These are phyloP conservation scores for Megalops cyprinoides DNA, from an alignment of 2,797 vertebrate genomes.

Conservation along the genomic window DNA sequence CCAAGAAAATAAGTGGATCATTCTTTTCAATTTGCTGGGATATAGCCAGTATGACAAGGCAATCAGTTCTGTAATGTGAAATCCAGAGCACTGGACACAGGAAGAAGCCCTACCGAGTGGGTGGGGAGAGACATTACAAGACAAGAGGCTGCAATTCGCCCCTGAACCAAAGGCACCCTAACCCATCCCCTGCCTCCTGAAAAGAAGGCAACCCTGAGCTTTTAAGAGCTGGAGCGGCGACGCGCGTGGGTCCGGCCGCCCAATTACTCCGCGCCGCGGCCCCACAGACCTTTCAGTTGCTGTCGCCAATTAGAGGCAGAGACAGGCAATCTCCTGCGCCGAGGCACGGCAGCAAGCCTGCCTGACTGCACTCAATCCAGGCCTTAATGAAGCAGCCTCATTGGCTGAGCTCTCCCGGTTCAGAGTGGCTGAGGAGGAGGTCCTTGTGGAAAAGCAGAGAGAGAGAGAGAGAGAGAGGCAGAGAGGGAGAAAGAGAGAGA, in stretches of 20 bases:
- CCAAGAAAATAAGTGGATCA: constrained; percentile 68
- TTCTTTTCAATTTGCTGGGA: constrained; percentile 67
- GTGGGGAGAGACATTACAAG: constrained; percentile 54
- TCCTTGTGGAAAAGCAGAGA: constrained; percentile 66
- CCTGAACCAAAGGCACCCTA: constrained; percentile 67
- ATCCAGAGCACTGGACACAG: constrained; percentile 55
- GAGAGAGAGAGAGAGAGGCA: constrained; percentile 31
- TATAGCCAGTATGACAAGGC: constrained; percentile 65
- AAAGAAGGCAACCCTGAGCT: constrained; percentile 55
- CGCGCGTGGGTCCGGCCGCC: constrained; percentile 48
- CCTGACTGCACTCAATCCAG: constrained; percentile 84
- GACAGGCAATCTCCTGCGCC: constrained; percentile 49
- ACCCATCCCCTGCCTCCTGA: constrained; percentile 58
- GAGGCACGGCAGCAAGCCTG: constrained; percentile 58
- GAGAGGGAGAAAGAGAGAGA: constrained; percentile 19
- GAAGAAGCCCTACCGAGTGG: constrained; percentile 57
- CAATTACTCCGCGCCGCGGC: constrained; percentile 37
- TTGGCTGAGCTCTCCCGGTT: constrained; percentile 77
- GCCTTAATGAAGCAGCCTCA: constrained; percentile 82
- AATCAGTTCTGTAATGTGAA: constrained; percentile 71
- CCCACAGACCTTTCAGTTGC: constrained; percentile 46
- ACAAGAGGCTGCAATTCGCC: constrained; percentile 55
- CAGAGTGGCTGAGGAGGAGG: constrained; percentile 70
- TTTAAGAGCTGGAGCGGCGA: constrained; percentile 48
- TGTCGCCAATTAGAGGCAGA: constrained; percentile 51